phyloP scores from a whole-genome alignment of 2,888 invertebrate species.

The Heteromyza rotundicornis region DNA sequence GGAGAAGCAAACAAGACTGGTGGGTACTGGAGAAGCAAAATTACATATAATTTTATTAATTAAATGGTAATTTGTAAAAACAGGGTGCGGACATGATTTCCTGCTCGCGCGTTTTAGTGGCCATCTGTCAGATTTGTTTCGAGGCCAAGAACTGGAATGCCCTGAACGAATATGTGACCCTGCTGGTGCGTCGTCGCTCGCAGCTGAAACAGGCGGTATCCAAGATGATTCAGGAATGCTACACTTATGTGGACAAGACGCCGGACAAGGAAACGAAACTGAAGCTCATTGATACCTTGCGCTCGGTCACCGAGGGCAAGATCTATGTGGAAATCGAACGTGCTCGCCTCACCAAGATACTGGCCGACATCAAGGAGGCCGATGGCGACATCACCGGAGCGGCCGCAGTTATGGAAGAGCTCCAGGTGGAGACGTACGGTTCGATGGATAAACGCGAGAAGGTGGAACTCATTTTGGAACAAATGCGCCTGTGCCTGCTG shows the following conservation, averaged over 20 bases:
- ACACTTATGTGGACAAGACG: slow-evolving; percentile 88
- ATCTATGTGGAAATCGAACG: slow-evolving; percentile 99
- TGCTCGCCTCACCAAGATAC: slow-evolving; percentile 89
- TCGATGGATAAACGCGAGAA: slow-evolving; percentile 96
- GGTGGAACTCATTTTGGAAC: slow-evolving; percentile 94
- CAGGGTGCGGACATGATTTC: slow-evolving; percentile 95
- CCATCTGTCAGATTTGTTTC: slow-evolving; percentile 89
- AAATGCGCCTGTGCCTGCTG: slow-evolving; percentile 95
- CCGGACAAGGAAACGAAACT: slow-evolving; percentile 89
- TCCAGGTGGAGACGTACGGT: slow-evolving; percentile 93
- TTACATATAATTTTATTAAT: slow-evolving; percentile 6
- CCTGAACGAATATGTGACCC: slow-evolving; percentile 90
- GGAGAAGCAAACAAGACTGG: slow-evolving; percentile 96
- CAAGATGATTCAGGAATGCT: slow-evolving; percentile 96
- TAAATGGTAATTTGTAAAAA: slow-evolving; percentile 34
- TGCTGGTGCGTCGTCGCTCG: slow-evolving; percentile 88
- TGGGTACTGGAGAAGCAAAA: slow-evolving; percentile 58
- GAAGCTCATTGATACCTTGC: slow-evolving; percentile 93
- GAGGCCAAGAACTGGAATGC: slow-evolving; percentile 92
- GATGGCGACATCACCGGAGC: slow-evolving; percentile 88
- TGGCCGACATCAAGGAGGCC: slow-evolving; percentile 84
- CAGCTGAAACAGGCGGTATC: slow-evolving; percentile 97
- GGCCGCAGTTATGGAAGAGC: slow-evolving; percentile 91
- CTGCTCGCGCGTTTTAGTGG: slow-evolving; percentile 89
- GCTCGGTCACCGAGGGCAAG: slow-evolving; percentile 97